Evolutionary conservation across 2,113 vertebrate genomes (phyloP), one percentile per base, ranked within the genome.

Genomic region (Fulmarus glacialis): DNA sequence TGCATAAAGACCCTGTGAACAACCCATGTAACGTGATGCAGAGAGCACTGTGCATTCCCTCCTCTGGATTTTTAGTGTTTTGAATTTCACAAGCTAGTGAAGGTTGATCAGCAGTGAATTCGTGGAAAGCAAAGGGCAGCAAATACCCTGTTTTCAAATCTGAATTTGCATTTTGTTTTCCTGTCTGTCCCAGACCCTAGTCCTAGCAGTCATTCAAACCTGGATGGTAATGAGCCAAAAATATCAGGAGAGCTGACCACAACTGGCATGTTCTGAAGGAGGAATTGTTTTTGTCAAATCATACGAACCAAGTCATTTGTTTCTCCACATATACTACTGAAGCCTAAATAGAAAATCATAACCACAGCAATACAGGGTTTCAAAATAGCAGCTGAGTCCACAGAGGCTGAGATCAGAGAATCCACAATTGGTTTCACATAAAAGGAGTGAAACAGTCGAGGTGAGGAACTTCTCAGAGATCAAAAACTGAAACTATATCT

Each of bases 1-100:
- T 70, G 14, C 26, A 42, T n/a, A 62, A 64, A 74, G 48, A 20
- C 26, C 17, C 20, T 36, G 24, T 23, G 43, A 75, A 52, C 4
- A 9, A 36, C 6, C 27, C 4, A 3, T 0, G 5, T 29, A 62
- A 50, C 1, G 0, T 12, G 14, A 75, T 9, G 10, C 40, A 55
- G 5, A 59, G 15, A 64, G 17, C 40, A 77, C 23, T 62, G 30
- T 5, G 3, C 4, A 4, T 38, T 73, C 59, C 26, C 30, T 5
- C 3, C 30, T 70, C 26, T 30, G 29, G 50, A 66, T 53, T 82
- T 56, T 77, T 8, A 71, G 29, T 16, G 15, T 50, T 87, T 70
- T 52, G 15, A 66, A 58, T 74, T 79, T 67, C 60, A 88, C n/a
- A 88, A n/a, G 15, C 16, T 50, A 63, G 38, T n/a, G 11, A 95